Evolutionary conservation across 2,797 vertebrate genomes (phyloP), one percentile per base, ranked within the genome.

Genomic region (Acridotheres tristis): DNA sequence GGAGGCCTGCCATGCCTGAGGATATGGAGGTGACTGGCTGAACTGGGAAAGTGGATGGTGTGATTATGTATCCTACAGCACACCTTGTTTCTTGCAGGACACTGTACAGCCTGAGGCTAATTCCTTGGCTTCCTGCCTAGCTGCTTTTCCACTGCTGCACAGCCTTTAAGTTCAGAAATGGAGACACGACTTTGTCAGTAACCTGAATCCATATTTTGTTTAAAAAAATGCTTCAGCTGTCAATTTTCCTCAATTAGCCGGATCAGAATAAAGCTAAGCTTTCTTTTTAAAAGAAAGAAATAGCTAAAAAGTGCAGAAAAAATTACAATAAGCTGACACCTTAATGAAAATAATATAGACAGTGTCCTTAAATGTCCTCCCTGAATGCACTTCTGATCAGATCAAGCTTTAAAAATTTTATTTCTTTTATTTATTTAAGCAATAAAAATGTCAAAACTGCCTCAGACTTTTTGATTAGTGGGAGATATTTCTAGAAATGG

Each of bases 41-140:
- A 62, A 48, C 66, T 40, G 88, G 91, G 51, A 43, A 69, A 88
- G 61, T 6, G n/a, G 54, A 67, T 84, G 83, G 51, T 53, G 27
- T 71, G 86, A 50, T 95, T 94, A 86, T 62, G 48, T 88, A 53
- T 90, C 88, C 83, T 79, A 22, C 53, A 87, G 74, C 71, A 92
- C 73, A 55, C 82, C 62, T 84, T 68, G n/a, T 85, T 93, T 95
- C 93, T 90, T 95, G 80, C 85, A 93, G 95, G 50, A 89, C 82
- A 77, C 74, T 62, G 23, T 81, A 53, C 21, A 69, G 88, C 93
- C 86, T 50, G 32, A 67, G 88, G 90, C 80, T 78, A 86, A 94
- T 96, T 95, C 94, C 88, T 91, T 93, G 88, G 80, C 91, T 93
- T 91, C 90, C 88, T 91, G 88, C 90, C 80, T 72, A 13, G 82